Percentiles rank a stretch among this genome's conserved stretches.
Conservation (phyloP, 2,113 vertebrate genomes). For the Corythornis vintsioides region DNA sequence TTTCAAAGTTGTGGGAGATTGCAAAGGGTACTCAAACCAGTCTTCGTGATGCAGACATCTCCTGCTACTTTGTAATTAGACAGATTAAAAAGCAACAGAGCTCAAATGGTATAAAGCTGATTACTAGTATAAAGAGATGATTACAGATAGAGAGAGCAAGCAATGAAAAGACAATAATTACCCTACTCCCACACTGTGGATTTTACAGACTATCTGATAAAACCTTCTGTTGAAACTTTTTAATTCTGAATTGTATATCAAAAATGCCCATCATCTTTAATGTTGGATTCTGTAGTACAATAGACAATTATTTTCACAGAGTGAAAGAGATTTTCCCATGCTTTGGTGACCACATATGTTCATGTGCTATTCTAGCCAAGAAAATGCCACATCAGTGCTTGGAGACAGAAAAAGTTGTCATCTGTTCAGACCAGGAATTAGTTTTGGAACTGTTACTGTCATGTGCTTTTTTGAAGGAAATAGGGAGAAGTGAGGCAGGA, state of each 20-base stretch:
- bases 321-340: neutral
- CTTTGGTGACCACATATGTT: neutral
- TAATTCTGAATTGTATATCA: neutral
- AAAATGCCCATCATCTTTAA: neutral
- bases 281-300: neutral
- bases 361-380: neutral
- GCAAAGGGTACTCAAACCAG: neutral
- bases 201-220: slow-evolving; percentile 10
- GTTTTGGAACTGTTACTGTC: neutral
- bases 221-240: slow-evolving; percentile 7
- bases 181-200: neutral
- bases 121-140: slow-evolving; percentile 14
- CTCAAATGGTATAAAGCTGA: slow-evolving; percentile 23
- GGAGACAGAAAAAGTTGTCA: neutral
- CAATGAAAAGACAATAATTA: slow-evolving; percentile 39
- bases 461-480: neutral
- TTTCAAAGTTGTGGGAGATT: neutral
- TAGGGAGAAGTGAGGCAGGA: neutral
- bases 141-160: neutral
- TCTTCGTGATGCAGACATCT: slow-evolving; percentile 10
- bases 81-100: slow-evolving; percentile 1
- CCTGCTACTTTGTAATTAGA: slow-evolving; percentile 18
- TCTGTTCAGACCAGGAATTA: neutral
- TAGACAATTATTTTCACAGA: neutral
- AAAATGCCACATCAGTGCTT: neutral